Evolutionary conservation across 2,888 invertebrate species (phyloP), one percentile per base, ranked within the genome.

Genomic region (Drosophila macrospina): DNA sequence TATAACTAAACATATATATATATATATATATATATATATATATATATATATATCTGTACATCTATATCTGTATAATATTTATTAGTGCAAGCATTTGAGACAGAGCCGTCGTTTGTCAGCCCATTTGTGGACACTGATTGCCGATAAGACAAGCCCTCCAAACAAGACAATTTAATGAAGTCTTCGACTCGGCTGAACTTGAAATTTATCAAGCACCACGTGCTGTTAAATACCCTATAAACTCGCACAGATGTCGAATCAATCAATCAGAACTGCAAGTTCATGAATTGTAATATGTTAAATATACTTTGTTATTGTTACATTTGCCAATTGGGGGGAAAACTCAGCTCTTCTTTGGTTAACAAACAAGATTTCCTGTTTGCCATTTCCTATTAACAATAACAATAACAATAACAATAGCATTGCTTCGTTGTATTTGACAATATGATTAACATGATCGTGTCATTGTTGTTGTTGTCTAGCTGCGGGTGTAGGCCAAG

Each of bases 131-230:
- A 20, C 15, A 63, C 56, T 26, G 74, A 57, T 61, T 36, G 44
- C 32, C 44, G 71, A 75, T 74, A 64, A 71, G 68, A 81, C 69
- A 67, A 66, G 63, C 47, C 69, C 44, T 4, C 15, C 7, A 7
- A 48, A 74, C 82, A 84, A 62, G 76, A 41, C 20, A 11, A 28
- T 65, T 28, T 41, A 80, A 78, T 80, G 65, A 78, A 80, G 61
- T 74, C 69, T 42, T 20, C 24, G 24, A 52, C 56, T 52, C 39
- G 10, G 10, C n/a, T 78, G 78, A 80, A 75, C 75, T 80, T 83
- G 63, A 80, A 74, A 37, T 28, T 45, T 24, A 30, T 5, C 74
- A 59, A 41, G 16, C 50, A 32, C 32, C 47, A 47, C 47, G 47
- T 32, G 16, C 16, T 32, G 6, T n/a, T n/a, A 20, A 20, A 32